Conservation (phyloP, 2,797 vertebrate genomes). For the Rhinogobio ventralis region DNA sequence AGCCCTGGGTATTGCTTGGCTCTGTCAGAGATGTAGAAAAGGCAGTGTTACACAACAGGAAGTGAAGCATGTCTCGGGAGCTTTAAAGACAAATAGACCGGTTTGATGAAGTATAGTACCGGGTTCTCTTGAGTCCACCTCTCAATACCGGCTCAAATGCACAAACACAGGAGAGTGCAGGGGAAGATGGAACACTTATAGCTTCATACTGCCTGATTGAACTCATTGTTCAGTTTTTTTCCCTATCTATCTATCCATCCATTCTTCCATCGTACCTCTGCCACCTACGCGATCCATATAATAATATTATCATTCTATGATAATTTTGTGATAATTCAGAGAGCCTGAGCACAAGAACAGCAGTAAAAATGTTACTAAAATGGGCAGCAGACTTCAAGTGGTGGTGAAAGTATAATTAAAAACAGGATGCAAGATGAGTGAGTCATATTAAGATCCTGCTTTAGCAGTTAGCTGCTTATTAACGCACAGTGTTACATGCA, state of each 20-base stretch:
- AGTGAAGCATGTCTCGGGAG: slow-evolving; percentile 64
- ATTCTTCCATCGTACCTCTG: too few species aligned
- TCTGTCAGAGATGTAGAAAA: slow-evolving; percentile 56
- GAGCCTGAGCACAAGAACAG: not conserved
- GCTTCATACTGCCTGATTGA: slow-evolving; percentile 50
- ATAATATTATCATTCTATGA: too few species aligned
- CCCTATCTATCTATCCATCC: too few species aligned
- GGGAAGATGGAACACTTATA: slow-evolving; percentile 40
- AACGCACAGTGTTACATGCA: slow-evolving; percentile 33
- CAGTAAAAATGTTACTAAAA: slow-evolving; percentile 18
- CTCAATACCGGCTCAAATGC: slow-evolving; percentile 62
- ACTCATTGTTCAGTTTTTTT: not conserved
- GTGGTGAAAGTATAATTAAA: slow-evolving; percentile 50
- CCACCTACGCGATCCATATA: too few species aligned
- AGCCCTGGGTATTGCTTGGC: not conserved
- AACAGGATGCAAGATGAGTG: slow-evolving; percentile 48
- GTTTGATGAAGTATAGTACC: slow-evolving; percentile 68
- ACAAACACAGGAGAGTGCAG: slow-evolving; percentile 50
- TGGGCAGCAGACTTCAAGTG: not conserved
- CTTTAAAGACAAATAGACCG: slow-evolving; percentile 68
- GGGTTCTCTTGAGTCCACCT: slow-evolving; percentile 57
- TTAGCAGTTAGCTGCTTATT: slow-evolving; percentile 50
- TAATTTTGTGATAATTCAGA: not conserved
- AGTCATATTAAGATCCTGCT: slow-evolving; percentile 24
- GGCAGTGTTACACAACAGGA: slow-evolving; percentile 67